These are phyloP conservation scores for Oncorhynchus gorbuscha DNA, from an alignment of 2,113 vertebrate species.

Conservation along the genomic window DNA sequence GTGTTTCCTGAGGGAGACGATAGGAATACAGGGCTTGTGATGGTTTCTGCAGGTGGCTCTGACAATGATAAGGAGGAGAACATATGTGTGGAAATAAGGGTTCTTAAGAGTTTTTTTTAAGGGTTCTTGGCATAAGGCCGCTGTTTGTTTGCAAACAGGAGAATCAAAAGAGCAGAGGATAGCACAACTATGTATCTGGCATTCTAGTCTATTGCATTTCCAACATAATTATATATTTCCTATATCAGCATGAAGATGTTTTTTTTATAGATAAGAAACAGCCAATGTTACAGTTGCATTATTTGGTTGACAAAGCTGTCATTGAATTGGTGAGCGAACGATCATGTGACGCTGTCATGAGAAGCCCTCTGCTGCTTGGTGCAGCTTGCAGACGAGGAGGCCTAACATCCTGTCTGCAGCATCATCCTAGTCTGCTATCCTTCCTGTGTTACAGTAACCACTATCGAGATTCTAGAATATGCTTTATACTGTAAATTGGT, in stretches of 20 bases:
- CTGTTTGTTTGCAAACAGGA: not conserved
- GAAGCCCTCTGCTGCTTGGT: not conserved
- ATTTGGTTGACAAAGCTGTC: too few species aligned
- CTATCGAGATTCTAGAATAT: too few species aligned
- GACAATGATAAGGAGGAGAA: too few species aligned
- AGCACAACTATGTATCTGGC: not conserved
- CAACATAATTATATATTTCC: too few species aligned
- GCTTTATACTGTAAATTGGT: too few species aligned
- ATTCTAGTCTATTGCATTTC: too few species aligned
- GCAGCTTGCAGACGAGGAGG: not conserved
- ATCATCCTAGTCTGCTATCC: not conserved
- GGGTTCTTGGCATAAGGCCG: too few species aligned
- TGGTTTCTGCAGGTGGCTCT: not conserved
- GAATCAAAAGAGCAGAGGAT: not conserved
- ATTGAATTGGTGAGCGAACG: not conserved
- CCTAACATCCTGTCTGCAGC: not conserved
- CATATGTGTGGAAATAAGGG: too few species aligned
- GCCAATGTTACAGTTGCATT: too few species aligned
- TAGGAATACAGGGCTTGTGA: not conserved
- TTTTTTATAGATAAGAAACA: too few species aligned
- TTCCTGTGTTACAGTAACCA: not conserved
- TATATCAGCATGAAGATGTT: too few species aligned
- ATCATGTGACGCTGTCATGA: not conserved
- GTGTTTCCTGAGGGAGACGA: not conserved
- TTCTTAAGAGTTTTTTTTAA: too few species aligned